phyloP scores from a whole-genome alignment of 2,888 invertebrate genomes.

The Habroteleia sp. region DNA sequence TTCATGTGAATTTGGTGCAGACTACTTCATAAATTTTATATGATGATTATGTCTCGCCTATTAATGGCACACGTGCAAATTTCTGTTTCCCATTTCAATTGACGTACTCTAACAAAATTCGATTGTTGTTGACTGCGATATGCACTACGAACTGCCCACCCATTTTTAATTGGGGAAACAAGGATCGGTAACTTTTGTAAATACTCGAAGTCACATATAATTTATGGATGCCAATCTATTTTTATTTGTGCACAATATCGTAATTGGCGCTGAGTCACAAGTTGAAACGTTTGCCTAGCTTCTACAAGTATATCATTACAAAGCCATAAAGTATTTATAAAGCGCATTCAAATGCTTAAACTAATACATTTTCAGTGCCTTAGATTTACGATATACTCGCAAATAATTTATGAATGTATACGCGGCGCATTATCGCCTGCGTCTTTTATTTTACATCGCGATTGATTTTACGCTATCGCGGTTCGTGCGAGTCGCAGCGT shows the following conservation, averaged over 20 bases:
- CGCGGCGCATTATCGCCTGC: slow-evolving; percentile 37
- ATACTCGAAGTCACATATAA: background rate
- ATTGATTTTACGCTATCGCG: slow-evolving; percentile 33
- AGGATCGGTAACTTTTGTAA: too few species aligned
- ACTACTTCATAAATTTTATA: too few species aligned
- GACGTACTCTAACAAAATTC: too few species aligned
- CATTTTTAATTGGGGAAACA: too few species aligned
- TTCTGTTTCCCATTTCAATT: too few species aligned
- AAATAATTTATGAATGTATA: slow-evolving; percentile 46
- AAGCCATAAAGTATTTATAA: slow-evolving; percentile 47
- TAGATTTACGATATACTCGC: slow-evolving; percentile 39
- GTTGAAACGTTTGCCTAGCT: slow-evolving; percentile 19
- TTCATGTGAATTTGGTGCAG: too few species aligned
- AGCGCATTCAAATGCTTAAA: slow-evolving; percentile 19
- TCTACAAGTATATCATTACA: slow-evolving; percentile 35
- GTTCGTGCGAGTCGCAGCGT: background rate
- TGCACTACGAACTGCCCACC: too few species aligned
- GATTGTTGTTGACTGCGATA: too few species aligned
- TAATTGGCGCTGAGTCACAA: slow-evolving; percentile 36
- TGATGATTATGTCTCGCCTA: too few species aligned
- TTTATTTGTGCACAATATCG: slow-evolving; percentile 20
- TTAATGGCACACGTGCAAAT: too few species aligned
- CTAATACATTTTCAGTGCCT: slow-evolving; percentile 17
- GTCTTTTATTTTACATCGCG: slow-evolving; percentile 41
- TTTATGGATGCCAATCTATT: slow-evolving; percentile 15